Evolutionary conservation across 1,140 invertebrate species (phyloP).

Genomic region (Teleogryllus occipitalis): DNA sequence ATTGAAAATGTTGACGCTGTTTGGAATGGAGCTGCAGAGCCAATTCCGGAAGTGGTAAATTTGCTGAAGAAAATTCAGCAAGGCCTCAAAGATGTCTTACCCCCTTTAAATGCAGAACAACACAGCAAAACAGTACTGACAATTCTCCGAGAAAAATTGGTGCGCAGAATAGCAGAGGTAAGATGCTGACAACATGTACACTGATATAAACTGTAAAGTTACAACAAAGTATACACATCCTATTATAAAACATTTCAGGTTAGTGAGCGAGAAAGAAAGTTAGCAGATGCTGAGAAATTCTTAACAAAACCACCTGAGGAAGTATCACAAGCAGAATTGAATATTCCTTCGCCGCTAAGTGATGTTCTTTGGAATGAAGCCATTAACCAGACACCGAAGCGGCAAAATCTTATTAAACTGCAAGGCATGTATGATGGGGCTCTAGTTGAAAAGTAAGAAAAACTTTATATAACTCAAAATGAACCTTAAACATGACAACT

Average conservation of each 20-base stretch:
- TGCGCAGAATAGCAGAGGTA: not conserved
- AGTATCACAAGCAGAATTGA: not conserved
- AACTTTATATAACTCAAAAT: not conserved
- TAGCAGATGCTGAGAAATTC: not conserved
- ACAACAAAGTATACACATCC: not conserved
- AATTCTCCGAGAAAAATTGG: not conserved
- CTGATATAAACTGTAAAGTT: too few species aligned
- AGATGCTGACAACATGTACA: not conserved
- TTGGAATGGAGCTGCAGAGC: not conserved
- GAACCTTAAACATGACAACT: too few species aligned
- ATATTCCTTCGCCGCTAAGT: not conserved
- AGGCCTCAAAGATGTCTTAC: not conserved
- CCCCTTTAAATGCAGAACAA: not conserved
- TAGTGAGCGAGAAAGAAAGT: not conserved
- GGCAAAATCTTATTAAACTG: not conserved
- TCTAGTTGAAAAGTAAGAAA: not conserved
- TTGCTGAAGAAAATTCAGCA: not conserved
- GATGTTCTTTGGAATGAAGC: not conserved
- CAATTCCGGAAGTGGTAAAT: not conserved
- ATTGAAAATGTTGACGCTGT: not conserved
- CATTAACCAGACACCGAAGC: not conserved
- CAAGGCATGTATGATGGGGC: not conserved
- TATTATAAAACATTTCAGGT: not conserved
- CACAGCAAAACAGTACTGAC: not conserved
- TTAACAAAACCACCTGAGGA: not conserved